These are phyloP conservation scores for Neelides sp. DNA, from an alignment of 1,140 invertebrate species.

Conservation along the genomic window DNA sequence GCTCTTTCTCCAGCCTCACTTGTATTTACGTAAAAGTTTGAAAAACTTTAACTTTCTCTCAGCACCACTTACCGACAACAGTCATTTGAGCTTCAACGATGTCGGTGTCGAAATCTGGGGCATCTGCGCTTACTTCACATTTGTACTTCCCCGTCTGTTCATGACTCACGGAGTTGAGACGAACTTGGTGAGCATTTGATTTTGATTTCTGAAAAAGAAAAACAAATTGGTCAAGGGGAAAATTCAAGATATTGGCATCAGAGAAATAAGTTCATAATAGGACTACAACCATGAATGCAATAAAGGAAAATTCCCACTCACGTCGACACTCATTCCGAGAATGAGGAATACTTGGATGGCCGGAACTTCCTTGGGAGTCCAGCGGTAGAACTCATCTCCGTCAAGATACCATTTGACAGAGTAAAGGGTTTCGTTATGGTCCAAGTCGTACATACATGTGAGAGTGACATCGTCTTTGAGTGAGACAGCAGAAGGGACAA, in stretches of 20 bases:
- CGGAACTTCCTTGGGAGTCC: conserved; percentile 20
- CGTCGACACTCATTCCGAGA: conserved; percentile 30
- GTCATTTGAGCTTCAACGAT: conserved; percentile 26
- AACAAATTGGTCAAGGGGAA: conserved; percentile 1
- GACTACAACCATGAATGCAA: not conserved
- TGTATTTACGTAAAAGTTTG: too few relatives aligned
- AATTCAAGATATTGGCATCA: conserved; percentile 2
- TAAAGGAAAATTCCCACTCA: conserved; percentile 16
- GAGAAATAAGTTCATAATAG: conserved; percentile 1
- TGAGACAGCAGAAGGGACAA: conserved; percentile 29
- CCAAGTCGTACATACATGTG: conserved; percentile 32
- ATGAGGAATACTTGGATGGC: conserved; percentile 25
- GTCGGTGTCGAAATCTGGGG: conserved; percentile 30
- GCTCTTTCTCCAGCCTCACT: too few relatives aligned
- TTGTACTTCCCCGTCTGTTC: conserved; percentile 28
- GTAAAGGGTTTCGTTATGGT: conserved; percentile 32
- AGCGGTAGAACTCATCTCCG: conserved; percentile 26
- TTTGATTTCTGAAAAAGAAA: conserved; percentile 22
- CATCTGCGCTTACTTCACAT: conserved; percentile 29
- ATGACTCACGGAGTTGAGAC: conserved; percentile 27
- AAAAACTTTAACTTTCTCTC: too few relatives aligned
- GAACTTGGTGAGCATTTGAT: conserved; percentile 27
- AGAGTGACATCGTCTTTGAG: conserved; percentile 31
- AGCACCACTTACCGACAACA: conserved; percentile 31
- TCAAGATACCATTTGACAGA: conserved; percentile 36